Conservation (phyloP, 2,113 vertebrate species). For the Mustela nigripes region DNA sequence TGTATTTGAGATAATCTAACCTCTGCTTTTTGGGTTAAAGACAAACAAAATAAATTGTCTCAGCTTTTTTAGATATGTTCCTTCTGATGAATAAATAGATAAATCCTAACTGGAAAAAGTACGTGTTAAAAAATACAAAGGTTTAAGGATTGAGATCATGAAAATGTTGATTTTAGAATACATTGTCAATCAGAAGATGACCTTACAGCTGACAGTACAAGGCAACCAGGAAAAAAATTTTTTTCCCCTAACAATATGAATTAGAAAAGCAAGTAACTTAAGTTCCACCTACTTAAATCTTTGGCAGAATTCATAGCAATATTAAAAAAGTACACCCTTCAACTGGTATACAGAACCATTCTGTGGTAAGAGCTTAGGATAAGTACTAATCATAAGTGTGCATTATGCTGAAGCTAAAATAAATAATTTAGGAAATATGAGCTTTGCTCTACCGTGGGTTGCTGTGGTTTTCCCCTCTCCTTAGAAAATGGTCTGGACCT, state of each 20-base stretch:
- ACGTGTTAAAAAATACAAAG: background rate
- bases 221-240: background rate
- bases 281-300: background rate
- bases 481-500: too few species aligned
- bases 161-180: background rate
- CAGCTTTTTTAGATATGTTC: background rate
- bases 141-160: background rate
- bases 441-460: background rate
- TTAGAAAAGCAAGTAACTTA: background rate
- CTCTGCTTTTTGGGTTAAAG: background rate
- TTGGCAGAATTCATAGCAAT: background rate
- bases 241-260: background rate
- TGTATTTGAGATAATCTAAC: background rate
- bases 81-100: background rate
- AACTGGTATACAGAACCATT: background rate
- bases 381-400: background rate
- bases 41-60: background rate
- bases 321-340: background rate
- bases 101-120: background rate
- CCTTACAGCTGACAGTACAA: background rate
- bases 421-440: background rate
- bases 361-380: background rate
- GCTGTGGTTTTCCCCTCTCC: background rate
- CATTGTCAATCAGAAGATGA: background rate
- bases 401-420: background rate